Conservation (phyloP, 2,113 vertebrate genomes). For the Marcusenius ussheri region DNA sequence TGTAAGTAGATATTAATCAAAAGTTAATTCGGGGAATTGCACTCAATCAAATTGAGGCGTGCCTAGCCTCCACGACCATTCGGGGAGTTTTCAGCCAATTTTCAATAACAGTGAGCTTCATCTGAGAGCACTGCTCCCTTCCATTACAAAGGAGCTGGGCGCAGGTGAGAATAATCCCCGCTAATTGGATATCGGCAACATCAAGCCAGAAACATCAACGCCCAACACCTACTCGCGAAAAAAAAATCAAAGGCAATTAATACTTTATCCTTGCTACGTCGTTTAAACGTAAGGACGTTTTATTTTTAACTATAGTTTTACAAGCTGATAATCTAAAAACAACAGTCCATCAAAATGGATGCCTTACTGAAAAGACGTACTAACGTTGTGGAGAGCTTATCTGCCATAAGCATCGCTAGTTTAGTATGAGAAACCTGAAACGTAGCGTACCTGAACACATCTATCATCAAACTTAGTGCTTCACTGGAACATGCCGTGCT, state of each 20-base stretch:
- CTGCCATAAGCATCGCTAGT: background rate
- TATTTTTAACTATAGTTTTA: conserved; percentile 29
- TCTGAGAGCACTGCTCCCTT: conserved; percentile 13
- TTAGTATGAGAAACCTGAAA: background rate
- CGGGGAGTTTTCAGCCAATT: conserved; percentile 31
- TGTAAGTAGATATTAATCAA: conserved; percentile 20
- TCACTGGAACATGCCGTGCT: background rate
- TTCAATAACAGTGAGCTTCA: conserved; percentile 26
- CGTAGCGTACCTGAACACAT: background rate
- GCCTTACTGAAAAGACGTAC: background rate
- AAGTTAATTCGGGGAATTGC: conserved; percentile 15
- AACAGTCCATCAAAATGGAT: conserved; percentile 22
- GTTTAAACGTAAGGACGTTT: background rate
- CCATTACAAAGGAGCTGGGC: conserved; percentile 36
- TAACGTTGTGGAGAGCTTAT: background rate
- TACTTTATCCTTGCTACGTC: conserved; percentile 19
- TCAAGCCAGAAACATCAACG: conserved; percentile 54
- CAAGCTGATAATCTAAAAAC: conserved; percentile 33
- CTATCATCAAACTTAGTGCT: background rate
- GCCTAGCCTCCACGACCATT: conserved; percentile 39
- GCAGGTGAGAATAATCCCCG: conserved; percentile 61
- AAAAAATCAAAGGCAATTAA: conserved; percentile 37
- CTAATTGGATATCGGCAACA: conserved; percentile 56
- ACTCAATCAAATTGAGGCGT: conserved; percentile 36
- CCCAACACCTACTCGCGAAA: conserved; percentile 41